Conservation (phyloP, 2,113 vertebrate genomes). For the Zosterops borbonicus region DNA sequence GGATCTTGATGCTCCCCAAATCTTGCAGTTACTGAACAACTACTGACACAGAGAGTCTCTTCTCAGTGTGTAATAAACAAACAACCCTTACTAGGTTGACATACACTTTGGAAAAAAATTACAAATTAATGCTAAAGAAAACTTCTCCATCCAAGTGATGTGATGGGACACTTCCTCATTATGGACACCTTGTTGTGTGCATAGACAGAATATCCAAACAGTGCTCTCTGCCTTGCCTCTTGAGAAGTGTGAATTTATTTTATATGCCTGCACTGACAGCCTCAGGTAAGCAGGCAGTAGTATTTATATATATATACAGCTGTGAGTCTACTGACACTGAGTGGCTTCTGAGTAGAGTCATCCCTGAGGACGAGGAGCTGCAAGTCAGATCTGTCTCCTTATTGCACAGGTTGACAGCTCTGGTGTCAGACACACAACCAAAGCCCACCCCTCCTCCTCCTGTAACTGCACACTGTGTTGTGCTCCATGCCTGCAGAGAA, state of each 20-base stretch:
- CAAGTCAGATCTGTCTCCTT: neutral
- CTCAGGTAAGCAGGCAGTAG: neutral
- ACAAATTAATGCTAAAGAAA: neutral
- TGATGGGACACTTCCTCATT: neutral
- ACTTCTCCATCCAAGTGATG: neutral
- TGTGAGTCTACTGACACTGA: neutral
- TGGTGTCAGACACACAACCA: neutral
- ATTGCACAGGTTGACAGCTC: neutral
- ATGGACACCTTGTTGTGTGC: neutral
- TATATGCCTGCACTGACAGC: neutral
- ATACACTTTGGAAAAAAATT: neutral
- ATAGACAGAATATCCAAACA: neutral
- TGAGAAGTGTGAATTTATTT: neutral
- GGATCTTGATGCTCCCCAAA: neutral
- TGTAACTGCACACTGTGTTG: neutral
- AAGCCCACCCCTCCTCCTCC: neutral
- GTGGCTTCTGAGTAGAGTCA: neutral
- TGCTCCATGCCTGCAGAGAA: neutral
- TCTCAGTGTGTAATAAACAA: neutral
- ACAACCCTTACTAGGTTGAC: neutral
- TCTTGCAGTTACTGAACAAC: neutral
- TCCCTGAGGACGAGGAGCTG: neutral
- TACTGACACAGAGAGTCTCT: neutral
- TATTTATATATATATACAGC: neutral
- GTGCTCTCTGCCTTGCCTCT: neutral